These are phyloP conservation scores for Turritopsis dohrnii DNA, from an alignment of 30 jellyfish, hydroid and myxozoan species.

Conservation along the genomic window DNA sequence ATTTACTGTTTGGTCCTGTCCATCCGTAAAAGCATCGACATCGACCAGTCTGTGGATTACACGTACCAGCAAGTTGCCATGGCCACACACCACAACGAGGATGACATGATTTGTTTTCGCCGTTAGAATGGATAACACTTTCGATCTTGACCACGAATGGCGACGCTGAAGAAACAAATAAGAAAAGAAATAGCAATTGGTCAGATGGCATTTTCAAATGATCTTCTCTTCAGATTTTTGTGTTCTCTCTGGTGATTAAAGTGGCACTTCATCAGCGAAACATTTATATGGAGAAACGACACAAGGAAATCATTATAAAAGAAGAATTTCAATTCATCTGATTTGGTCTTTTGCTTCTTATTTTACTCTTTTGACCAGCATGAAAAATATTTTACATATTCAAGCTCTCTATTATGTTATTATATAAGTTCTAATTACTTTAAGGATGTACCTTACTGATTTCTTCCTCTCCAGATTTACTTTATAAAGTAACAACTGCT, in stretches of 20 bases:
- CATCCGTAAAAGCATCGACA: slow-evolving; percentile 21
- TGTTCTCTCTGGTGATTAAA: too few species aligned
- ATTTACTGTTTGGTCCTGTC: slow-evolving; percentile 21
- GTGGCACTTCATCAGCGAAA: not conserved
- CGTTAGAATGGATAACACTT: not conserved
- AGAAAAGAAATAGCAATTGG: not conserved
- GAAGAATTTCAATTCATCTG: not conserved
- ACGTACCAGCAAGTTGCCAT: slow-evolving; percentile 19
- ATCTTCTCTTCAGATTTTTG: not conserved
- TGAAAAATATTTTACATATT: not conserved
- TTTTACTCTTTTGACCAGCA: not conserved
- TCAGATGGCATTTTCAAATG: not conserved
- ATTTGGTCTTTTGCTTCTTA: not conserved
- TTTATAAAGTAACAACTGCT: not conserved
- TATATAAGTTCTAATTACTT: not conserved
- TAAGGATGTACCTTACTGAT: not conserved
- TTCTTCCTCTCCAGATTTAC: not conserved
- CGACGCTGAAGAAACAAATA: not conserved
- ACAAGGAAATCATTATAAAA: not conserved
- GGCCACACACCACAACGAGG: slow-evolving; percentile 19
- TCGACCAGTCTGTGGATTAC: slow-evolving; percentile 6
- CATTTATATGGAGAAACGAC: not conserved
- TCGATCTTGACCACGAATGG: not conserved
- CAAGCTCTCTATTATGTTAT: not conserved
- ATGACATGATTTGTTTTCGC: slow-evolving; percentile 1